Base-by-base conservation (phyloP, 2,797 vertebrate species). In the Cygnus olor region DNA sequence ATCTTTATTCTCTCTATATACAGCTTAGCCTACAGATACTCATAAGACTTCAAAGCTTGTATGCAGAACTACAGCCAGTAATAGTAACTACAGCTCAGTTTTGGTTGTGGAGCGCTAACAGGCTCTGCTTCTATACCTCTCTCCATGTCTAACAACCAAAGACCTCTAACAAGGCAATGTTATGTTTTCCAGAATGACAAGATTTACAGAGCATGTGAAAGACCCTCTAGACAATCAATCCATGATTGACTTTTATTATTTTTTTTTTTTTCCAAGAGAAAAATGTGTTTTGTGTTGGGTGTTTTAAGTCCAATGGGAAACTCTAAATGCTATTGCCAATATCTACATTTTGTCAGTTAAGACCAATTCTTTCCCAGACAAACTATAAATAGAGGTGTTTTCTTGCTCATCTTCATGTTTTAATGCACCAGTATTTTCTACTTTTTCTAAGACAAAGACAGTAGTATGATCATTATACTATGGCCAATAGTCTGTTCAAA, bases 1-100 rank as follows among this genome's bases (percentile, higher is more conserved):
- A 38, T 24, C 54, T 90, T 88, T 40, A 36, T 92, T 88, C n/a
- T 77, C 17, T 84, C 63, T 89, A 74, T 78, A 66, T 71, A 82
- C 5, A 68, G 11, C 45, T 95, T 95, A 91, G 60, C 19, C 40
- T 27, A 54, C 16, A 86, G 53, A 78, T 45, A 49, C 10, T 76
- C 19, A 8, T 17, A 78, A 76, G 38, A 16, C 34, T 72, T 94
- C 76, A 90, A 71, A 89, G 24, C 3, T 90, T 25, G 6, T 27
- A 4, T 21, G 12, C 51, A 57, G 66, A 93, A 22, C 66, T 47
- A 47, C 45, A 47, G 45, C 45, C 45, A 47, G 45, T 22, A 47
- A 21, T 47, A 47, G 45, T 47, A 22, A 42, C 12, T 32, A 19
- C 17, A 73, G 20, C 8, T 20, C 24, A 30, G 10, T 90, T 88